These are phyloP conservation scores for Irena cyanogastra DNA, from an alignment of 2,113 vertebrate species.

Conservation along the genomic window DNA sequence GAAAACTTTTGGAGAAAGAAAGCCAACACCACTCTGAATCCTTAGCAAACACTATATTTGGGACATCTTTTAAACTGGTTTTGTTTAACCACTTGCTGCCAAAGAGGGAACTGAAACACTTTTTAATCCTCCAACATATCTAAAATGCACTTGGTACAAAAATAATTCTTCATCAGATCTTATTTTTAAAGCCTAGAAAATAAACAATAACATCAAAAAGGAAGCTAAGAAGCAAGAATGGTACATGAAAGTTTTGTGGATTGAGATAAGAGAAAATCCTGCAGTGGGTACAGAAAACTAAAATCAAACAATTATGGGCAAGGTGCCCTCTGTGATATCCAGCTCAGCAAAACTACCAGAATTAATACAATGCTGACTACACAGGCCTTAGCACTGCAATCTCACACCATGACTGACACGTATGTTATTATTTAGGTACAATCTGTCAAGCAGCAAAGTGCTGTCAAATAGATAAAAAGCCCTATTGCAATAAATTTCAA, in stretches of 20 bases:
- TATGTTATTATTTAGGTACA: neutral
- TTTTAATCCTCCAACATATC: neutral
- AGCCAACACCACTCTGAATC: neutral
- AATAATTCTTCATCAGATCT: neutral
- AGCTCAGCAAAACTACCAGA: neutral
- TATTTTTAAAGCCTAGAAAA: neutral
- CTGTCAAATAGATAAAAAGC: neutral
- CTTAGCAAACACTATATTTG: neutral
- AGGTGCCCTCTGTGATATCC: neutral
- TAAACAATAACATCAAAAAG: neutral
- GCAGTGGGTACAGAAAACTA: neutral
- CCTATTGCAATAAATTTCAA: neutral
- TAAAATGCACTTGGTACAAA: rapidly evolving
- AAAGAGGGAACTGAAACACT: neutral
- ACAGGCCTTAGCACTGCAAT: neutral
- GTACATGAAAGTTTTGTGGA: rapidly evolving
- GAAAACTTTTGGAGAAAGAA: neutral
- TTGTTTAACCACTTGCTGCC: neutral
- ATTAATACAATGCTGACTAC: neutral
- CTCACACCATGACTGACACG: rapidly evolving
- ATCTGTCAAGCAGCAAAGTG: neutral
- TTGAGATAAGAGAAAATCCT: neutral
- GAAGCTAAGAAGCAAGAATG: neutral
- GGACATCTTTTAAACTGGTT: neutral
- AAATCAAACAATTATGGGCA: neutral